Percentiles rank a stretch among this genome's conserved stretches.
phyloP scores from a whole-genome alignment of 2,113 vertebrate genomes.

The Noctilio leporinus region DNA sequence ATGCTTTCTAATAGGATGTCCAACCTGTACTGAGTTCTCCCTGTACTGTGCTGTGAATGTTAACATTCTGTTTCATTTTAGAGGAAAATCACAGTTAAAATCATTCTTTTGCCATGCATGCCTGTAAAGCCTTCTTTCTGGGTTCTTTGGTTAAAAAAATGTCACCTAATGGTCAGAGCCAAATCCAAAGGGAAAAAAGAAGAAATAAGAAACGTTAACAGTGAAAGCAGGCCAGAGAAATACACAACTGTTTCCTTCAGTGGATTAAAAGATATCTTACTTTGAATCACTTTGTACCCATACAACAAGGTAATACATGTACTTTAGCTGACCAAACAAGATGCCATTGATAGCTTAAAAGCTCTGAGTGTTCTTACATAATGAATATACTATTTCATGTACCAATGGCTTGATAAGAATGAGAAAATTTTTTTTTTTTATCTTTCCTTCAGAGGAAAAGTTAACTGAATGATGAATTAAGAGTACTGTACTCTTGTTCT shows the following conservation, averaged over 20 bases:
- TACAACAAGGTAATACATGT: slow-evolving; percentile 63
- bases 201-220: slow-evolving; percentile 60
- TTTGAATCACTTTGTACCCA: slow-evolving; percentile 54
- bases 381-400: slow-evolving; percentile 65
- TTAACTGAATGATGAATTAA: slow-evolving; percentile 64
- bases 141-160: neutral
- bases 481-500: slow-evolving; percentile 44
- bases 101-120: neutral
- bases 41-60: neutral
- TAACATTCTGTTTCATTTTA: neutral
- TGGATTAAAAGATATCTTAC: slow-evolving; percentile 50
- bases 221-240: slow-evolving; percentile 45
- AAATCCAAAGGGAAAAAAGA: slow-evolving; percentile 55
- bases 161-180: neutral
- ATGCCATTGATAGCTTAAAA: slow-evolving; percentile 63
- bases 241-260: slow-evolving; percentile 47
- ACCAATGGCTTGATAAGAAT: slow-evolving; percentile 57
- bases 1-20: neutral
- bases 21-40: neutral
- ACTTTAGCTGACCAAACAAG: slow-evolving; percentile 51
- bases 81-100: neutral
- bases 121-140: neutral
- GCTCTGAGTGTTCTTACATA: slow-evolving; percentile 25
- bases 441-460: slow-evolving; percentile 42
- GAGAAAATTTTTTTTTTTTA: slow-evolving; percentile 63